phyloP scores from a whole-genome alignment of 2,888 invertebrate species.

The Tinea pellionella region DNA sequence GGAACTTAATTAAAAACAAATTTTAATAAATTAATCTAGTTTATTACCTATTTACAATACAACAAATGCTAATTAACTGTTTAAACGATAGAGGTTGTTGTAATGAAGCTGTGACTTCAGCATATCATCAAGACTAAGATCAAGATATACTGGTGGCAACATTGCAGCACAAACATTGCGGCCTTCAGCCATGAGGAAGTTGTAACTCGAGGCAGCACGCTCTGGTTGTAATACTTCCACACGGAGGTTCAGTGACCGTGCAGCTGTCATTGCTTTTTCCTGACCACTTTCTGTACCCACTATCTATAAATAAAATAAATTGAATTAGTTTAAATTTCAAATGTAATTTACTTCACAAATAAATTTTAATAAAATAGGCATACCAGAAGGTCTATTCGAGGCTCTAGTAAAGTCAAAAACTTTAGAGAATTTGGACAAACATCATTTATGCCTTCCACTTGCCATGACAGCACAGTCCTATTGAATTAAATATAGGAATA shows the following conservation, averaged over 20 bases:
- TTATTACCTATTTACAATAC: background rate
- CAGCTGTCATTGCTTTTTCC: slow-evolving; percentile 28
- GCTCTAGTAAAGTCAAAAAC: slow-evolving; percentile 84
- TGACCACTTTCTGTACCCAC: slow-evolving; percentile 42
- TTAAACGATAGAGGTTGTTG: slow-evolving; percentile 51
- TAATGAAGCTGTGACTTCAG: slow-evolving; percentile 65
- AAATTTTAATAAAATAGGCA: slow-evolving; percentile 20
- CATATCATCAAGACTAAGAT: slow-evolving; percentile 71
- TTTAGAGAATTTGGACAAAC: slow-evolving; percentile 81
- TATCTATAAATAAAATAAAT: slow-evolving; percentile 26
- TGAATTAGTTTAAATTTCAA: background rate
- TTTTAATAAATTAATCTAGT: no score
- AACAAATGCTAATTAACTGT: background rate
- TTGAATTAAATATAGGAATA: background rate
- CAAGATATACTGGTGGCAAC: slow-evolving; percentile 72
- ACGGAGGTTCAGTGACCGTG: slow-evolving; percentile 52
- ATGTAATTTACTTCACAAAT: background rate
- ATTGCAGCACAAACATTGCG: slow-evolving; percentile 74
- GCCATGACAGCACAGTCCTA: slow-evolving; percentile 87
- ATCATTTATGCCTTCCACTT: slow-evolving; percentile 72
- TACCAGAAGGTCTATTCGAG: slow-evolving; percentile 84
- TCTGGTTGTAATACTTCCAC: slow-evolving; percentile 86
- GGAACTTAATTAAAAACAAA: no score
- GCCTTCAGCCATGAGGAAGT: slow-evolving; percentile 88
- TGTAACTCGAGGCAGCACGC: slow-evolving; percentile 90